These are phyloP conservation scores for Zosterops hypoxanthus DNA, from an alignment of 2,113 vertebrate species.

Conservation along the genomic window DNA sequence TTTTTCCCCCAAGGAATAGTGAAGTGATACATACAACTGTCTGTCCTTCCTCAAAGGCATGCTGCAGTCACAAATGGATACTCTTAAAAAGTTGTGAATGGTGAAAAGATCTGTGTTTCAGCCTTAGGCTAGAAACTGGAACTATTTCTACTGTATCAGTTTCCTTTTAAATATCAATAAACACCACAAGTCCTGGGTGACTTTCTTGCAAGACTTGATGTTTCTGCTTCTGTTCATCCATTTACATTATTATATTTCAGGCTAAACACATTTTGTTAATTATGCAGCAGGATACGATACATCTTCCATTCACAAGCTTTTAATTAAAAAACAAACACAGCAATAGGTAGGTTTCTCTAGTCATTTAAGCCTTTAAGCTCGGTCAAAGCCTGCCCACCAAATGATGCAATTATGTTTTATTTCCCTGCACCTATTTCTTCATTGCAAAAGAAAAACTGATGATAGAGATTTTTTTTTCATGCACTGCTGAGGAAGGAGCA, in stretches of 20 bases:
- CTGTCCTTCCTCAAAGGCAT: neutral
- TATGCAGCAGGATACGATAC: neutral
- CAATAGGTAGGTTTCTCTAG: neutral
- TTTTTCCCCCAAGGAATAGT: neutral
- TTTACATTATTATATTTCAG: neutral
- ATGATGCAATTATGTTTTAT: neutral
- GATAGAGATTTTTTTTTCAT: neutral
- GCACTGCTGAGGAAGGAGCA: neutral
- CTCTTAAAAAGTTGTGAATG: neutral
- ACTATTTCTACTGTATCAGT: neutral
- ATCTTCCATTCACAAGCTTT: neutral
- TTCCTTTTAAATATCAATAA: constrained; percentile 39
- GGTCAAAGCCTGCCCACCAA: constrained; percentile 30
- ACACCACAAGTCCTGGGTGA: neutral
- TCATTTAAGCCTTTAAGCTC: constrained; percentile 3
- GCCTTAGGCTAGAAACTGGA: neutral
- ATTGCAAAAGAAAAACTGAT: neutral
- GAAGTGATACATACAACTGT: neutral
- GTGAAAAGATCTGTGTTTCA: neutral
- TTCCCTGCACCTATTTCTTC: neutral
- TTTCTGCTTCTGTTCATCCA: constrained; percentile 27
- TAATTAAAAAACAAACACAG: constrained; percentile 34
- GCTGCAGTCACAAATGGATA: neutral
- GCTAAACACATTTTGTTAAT: constrained; percentile 34
- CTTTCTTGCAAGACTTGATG: neutral